Evolutionary conservation across 2,888 invertebrate species (phyloP).

Genomic region (Athalia rosae): DNA sequence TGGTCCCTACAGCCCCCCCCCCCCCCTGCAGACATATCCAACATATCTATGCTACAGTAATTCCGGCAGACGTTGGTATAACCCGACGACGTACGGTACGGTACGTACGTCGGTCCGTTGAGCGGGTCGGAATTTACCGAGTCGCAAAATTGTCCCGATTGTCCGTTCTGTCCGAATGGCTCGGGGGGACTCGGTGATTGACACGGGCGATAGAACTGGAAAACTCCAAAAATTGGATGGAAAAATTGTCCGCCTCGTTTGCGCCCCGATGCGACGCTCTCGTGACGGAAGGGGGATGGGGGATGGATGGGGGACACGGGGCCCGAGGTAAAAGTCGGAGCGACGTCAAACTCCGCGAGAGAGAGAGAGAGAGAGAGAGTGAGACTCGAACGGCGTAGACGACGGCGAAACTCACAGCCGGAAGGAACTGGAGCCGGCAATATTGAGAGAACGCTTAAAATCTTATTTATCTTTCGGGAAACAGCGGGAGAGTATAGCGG

Average conservation of each 20-base stretch:
- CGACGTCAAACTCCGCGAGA: no score
- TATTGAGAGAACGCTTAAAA: slow-evolving; percentile 39
- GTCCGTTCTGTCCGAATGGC: slow-evolving; percentile 62
- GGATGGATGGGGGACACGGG: not conserved
- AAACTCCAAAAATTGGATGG: slow-evolving; percentile 43
- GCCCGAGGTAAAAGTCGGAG: no score
- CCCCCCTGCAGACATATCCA: no score
- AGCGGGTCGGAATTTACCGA: slow-evolving; percentile 56
- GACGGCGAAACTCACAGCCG: slow-evolving; percentile 16
- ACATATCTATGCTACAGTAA: no score
- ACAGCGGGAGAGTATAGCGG: not conserved
- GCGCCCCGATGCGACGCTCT: not conserved
- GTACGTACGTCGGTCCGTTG: slow-evolving; percentile 30
- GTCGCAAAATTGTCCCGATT: slow-evolving; percentile 58
- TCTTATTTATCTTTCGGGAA: slow-evolving; percentile 38
- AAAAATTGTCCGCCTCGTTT: slow-evolving; percentile 28
- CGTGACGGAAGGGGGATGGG: not conserved
- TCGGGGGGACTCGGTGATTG: slow-evolving; percentile 59
- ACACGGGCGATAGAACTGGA: slow-evolving; percentile 54
- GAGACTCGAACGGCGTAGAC: not conserved
- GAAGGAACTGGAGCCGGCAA: slow-evolving; percentile 6
- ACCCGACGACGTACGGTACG: not conserved
- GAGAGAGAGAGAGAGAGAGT: no score
- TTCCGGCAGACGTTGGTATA: slow-evolving; percentile 17
- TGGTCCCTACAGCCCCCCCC: no score